Base-by-base conservation (phyloP, 2,797 vertebrate genomes). In the Prunella strophiata region DNA sequence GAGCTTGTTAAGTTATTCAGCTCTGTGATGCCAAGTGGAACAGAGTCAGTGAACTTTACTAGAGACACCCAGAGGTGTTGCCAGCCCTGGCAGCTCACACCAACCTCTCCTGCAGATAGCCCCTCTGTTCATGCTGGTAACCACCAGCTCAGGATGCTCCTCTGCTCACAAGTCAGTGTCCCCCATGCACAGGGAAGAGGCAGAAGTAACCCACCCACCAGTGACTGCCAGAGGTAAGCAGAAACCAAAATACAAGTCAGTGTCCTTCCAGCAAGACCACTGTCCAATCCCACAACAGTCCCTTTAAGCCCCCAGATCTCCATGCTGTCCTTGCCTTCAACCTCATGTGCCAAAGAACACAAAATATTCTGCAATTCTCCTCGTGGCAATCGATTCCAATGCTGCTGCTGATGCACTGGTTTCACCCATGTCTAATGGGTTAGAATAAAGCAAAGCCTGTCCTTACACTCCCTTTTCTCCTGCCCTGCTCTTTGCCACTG, bases 1-100 rank as follows among this genome's bases (percentile, higher is more conserved):
- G 2, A 94, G 93, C 88, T 67, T 42, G 52, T 73, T 54, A 73
- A 88, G n/a, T 71, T 95, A 87, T 89, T 89, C 91, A 57, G 76
- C 29, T 72, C 71, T 47, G 82, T 71, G 93, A 96, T 23, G 50
- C 86, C 92, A 91, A 93, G 79, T 80, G 86, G 82, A 96, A 94
- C 38, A 72, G 93, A 95, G 78, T 94, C 94, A 93, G 47, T 95
- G 92, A 95, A 94, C 92, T 96, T 94, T 66, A 84, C 70, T 10
- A 32, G 68, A 86, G 76, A 73, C 0, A 26, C 74, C 93, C 66
- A 83, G 89, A 72, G 87, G 91, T 65, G 76, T 74, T 89, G 54
- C 83, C 67, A 86, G 85, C 63, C 68, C 57, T 3, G 1, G 73
- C 54, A 70, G 70, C 47, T 74, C 88, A 45, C 1, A 1, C 25